Evolutionary conservation across 64 coral and sea anemone species (phyloP), one percentile per base, ranked within the genome.

Genomic region (Montipora cactus): DNA sequence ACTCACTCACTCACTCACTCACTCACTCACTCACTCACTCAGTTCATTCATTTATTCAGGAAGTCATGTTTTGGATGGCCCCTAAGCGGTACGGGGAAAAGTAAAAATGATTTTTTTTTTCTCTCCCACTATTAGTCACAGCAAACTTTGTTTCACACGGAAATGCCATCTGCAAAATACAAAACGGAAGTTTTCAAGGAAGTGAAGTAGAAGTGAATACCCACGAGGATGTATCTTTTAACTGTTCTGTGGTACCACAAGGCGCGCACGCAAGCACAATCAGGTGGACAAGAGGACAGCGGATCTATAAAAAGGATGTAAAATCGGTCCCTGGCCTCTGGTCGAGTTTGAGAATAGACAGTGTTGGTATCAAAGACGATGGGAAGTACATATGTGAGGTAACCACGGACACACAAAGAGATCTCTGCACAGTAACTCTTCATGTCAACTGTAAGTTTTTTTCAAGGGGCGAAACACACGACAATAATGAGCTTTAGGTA

Each of bases 381-480:
- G 82, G 82, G 16, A 86, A 4, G 68, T 86, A 86, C 11, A 70
- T 21, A 21, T 86, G 82, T 22, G 46, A 70, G 5, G 62, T 86
- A 8, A 13, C 44, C 19, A 86, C 11, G 0, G 66, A 50, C 2
- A 21, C 7, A 11, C 15, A 71, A 8, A 9, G 1, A n/a, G 44
- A 49, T 21, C 16, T 86, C n/a, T 86, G 82, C 11, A 5, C 18
- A 49, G 66, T 72, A 70, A 64, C 67, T 67, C 58, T 86, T 16
- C 66, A 50, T 49, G 82, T 86, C 7, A 69, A 72, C 19, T 49
- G 81, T 84, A 47, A 84, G 81, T 84, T 44, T 8, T 37, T 14
- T 14, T 71, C 9, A 64, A 64, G 61, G 14, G 61, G 4, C 13
- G 61, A 14, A 14, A 4, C 8, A 64, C 14, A 16, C 14, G 61